phyloP scores from a whole-genome alignment of 2,113 vertebrate genomes.

The Isurus oxyrinchus region DNA sequence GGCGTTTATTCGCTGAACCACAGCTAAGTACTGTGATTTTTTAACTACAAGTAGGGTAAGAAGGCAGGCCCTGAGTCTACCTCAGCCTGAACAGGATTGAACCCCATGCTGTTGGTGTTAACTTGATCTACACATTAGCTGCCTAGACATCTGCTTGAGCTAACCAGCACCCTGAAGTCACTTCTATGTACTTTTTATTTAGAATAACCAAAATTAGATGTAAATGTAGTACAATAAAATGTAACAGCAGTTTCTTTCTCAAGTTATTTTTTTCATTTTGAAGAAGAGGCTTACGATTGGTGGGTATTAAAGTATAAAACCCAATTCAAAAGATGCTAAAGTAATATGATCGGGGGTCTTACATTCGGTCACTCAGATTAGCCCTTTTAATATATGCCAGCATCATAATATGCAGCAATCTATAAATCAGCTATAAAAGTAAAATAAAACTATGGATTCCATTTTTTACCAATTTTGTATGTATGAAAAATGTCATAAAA shows the following conservation, averaged over 20 bases:
- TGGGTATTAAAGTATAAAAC: neutral
- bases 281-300: neutral
- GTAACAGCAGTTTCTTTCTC: neutral
- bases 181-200: neutral
- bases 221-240: neutral
- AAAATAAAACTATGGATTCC: neutral
- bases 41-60: too few relatives aligned
- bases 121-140: too few relatives aligned
- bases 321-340: neutral
- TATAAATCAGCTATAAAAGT: neutral
- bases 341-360: neutral
- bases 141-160: too few relatives aligned
- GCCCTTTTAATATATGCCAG: neutral
- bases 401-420: neutral
- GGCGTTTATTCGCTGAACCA: too few relatives aligned
- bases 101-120: too few relatives aligned
- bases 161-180: too few relatives aligned
- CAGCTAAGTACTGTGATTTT: too few relatives aligned
- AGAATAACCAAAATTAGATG: neutral
- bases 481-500: neutral
- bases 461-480: neutral
- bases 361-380: neutral
- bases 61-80: too few relatives aligned
- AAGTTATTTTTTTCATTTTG: neutral
- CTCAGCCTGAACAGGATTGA: too few relatives aligned